Evolutionary conservation across 2,797 vertebrate species (phyloP), one percentile per base, ranked within the genome.

Genomic region (Argyrosomus regius): DNA sequence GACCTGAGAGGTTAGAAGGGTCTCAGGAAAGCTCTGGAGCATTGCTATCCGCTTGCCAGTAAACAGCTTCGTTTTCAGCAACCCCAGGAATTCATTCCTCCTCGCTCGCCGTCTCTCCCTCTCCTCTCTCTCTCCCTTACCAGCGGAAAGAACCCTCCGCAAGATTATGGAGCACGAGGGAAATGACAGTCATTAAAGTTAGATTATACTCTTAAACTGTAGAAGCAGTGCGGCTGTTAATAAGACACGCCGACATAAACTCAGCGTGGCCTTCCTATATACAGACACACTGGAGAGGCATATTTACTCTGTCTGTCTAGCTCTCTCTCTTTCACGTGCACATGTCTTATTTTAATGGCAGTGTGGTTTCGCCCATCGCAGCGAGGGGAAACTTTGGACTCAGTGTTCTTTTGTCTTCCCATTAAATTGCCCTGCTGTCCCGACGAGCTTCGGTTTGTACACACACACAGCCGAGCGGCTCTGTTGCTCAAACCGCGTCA

Each of bases 101-200:
- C 79, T 82, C 59, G 1, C 57, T 65, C 57, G 54, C 70, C 0
- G 41, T 63, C 73, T 82, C 53, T 73, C 48, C 22, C 62, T 59
- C 56, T 26, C 71, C 26, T 41, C 48, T 58, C 28, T 52, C 71
- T 39, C 53, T 58, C 75, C 77, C 83, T 78, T 35, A 69, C 68
- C 66, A 85, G 73, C 78, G 77, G 86, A 92, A 93, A 89, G 80
- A 91, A 77, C 63, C 75, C 41, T 86, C 83, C 72, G 18, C 86
- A 93, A 86, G 81, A 91, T 91, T 92, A 92, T 84, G 90, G 90
- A 90, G 88, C 69, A 52, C 65, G 61, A 14, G 82, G 85, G 89
- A 89, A 93, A 93, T 90, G 74, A 88, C 65, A 81, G 92, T 90
- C 81, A 90, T 94, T 94, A 92, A 85, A 92, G 83, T 87, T 84